Conservation (phyloP, 1,140 invertebrate species). For the Rhagoletis pomonella region DNA sequence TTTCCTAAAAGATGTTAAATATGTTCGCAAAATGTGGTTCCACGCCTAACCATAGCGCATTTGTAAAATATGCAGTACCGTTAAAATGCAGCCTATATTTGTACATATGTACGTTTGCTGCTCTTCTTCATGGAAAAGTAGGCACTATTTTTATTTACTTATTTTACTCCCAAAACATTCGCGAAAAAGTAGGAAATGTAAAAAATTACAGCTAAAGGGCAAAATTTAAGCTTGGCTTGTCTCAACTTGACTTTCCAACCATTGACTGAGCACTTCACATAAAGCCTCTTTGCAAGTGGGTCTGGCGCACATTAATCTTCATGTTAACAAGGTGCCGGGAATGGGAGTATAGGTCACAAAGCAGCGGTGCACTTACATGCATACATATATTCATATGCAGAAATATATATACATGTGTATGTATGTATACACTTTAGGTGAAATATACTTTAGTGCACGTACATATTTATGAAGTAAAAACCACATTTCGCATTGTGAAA, state of each 20-base stretch:
- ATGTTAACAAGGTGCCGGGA: conserved; percentile 20
- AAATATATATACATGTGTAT: not conserved
- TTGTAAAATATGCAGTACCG: not conserved
- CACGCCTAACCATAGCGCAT: too few species aligned
- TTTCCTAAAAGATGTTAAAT: too few species aligned
- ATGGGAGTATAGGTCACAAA: conserved; percentile 11
- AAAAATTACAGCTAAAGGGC: conserved; percentile 24
- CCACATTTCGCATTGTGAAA: conserved; percentile 17
- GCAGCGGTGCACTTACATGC: not conserved
- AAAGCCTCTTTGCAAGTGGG: not conserved
- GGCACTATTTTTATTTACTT: not conserved
- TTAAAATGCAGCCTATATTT: not conserved
- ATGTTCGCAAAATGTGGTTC: too few species aligned
- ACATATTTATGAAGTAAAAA: not conserved
- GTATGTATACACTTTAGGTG: not conserved
- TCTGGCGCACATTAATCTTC: conserved; percentile 42
- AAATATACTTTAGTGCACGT: not conserved
- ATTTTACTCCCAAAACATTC: not conserved
- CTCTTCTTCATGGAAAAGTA: not conserved
- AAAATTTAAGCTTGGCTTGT: not conserved
- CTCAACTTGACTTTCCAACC: conserved; percentile 19
- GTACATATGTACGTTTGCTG: not conserved
- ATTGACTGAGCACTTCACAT: not conserved
- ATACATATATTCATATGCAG: not conserved
- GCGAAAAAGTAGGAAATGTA: not conserved